These are phyloP conservation scores for Abrostola tripartita DNA, from an alignment of 2,888 invertebrate species.

Conservation along the genomic window DNA sequence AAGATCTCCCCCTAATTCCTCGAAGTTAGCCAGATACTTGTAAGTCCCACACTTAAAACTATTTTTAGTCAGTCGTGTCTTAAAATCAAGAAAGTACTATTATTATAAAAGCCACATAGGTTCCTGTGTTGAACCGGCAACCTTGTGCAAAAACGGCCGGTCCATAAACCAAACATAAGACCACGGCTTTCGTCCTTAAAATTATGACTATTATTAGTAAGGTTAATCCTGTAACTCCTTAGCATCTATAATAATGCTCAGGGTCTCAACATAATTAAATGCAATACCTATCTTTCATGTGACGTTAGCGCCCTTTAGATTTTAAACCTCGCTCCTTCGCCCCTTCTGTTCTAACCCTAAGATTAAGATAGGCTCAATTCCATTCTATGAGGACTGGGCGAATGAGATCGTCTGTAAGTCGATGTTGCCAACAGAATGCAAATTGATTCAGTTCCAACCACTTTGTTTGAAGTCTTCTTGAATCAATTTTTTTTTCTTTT, in stretches of 20 bases:
- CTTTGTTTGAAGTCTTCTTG: constrained; percentile 29
- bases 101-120: too few relatives aligned
- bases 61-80: too few relatives aligned
- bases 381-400: constrained; percentile 45
- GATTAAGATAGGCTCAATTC: constrained; percentile 61
- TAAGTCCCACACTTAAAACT: too few relatives aligned
- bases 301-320: constrained; percentile 50
- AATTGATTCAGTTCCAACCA: constrained; percentile 37
- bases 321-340: constrained; percentile 34
- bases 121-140: too few relatives aligned
- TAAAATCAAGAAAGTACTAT: too few relatives aligned
- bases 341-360: constrained; percentile 43
- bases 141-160: too few relatives aligned
- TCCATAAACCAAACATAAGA: too few relatives aligned
- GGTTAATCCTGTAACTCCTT: neutral
- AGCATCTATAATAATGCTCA: neutral
- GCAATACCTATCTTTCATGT: constrained; percentile 43
- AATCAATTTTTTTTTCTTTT: neutral
- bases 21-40: too few relatives aligned
- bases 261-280: constrained; percentile 13
- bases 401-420: constrained; percentile 39
- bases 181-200: too few relatives aligned
- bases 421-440: constrained; percentile 38
- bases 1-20: too few relatives aligned
- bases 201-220: too few relatives aligned